Evolutionary conservation across 2,888 invertebrate genomes (phyloP).

Genomic region (Caenorhabditis sp.): DNA sequence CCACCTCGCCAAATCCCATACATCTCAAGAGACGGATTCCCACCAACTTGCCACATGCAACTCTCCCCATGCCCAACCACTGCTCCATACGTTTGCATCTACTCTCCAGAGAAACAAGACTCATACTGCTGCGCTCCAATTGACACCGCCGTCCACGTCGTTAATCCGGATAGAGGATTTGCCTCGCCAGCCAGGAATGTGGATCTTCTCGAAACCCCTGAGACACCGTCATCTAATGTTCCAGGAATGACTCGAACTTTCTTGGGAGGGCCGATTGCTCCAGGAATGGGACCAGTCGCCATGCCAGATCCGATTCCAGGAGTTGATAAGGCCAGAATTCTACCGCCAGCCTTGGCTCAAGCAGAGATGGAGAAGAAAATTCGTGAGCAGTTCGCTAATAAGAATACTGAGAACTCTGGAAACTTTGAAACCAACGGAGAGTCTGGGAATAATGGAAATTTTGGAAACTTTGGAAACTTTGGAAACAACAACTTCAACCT

Average conservation of each 20-base stretch:
- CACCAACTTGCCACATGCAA: constrained; percentile 82
- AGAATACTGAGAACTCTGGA: constrained; percentile 29
- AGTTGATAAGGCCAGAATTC: constrained; percentile 56
- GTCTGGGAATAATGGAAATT: constrained; percentile 16
- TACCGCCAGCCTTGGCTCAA: constrained; percentile 68
- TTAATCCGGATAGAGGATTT: constrained; percentile 61
- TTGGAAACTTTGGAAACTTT: constrained; percentile 34
- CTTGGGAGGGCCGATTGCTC: constrained; percentile 66
- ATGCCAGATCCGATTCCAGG: constrained; percentile 74
- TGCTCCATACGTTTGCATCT: constrained; percentile 82
- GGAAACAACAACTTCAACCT: constrained; percentile 36
- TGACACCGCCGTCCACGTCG: constrained; percentile 77
- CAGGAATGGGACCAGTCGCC: constrained; percentile 64
- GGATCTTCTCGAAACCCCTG: constrained; percentile 41
- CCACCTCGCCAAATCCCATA: constrained; percentile 82
- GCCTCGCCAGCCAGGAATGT: constrained; percentile 66
- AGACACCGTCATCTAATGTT: constrained; percentile 47
- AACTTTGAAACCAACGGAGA: constrained; percentile 47
- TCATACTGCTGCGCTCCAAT: constrained; percentile 82
- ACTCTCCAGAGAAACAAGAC: constrained; percentile 82
- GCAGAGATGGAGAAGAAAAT: constrained; percentile 63
- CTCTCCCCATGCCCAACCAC: constrained; percentile 81
- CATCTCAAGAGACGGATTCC: constrained; percentile 75
- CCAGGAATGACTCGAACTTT: constrained; percentile 70
- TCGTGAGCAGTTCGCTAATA: constrained; percentile 48